phyloP scores from a whole-genome alignment of 92 coral and sea anemone genomes.

The Pocillopora grandis region DNA sequence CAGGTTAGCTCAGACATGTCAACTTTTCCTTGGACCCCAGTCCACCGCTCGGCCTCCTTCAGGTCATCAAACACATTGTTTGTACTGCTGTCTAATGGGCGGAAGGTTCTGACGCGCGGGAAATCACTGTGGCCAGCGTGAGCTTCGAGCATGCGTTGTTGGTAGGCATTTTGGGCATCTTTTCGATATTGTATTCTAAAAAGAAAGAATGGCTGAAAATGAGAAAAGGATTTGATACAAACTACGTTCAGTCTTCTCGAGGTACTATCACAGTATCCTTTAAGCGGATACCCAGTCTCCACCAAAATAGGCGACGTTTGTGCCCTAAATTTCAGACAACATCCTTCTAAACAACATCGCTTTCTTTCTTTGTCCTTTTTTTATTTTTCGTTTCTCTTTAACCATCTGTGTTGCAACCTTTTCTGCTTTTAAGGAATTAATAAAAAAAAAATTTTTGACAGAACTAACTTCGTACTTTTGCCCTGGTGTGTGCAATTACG shows the following conservation, averaged over 20 bases:
- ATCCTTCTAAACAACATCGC: too few species aligned
- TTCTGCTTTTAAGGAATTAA: too few species aligned
- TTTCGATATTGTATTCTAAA: conserved; percentile 87
- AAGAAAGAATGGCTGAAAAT: background rate
- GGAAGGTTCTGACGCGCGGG: conserved; percentile 94
- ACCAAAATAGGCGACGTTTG: too few species aligned
- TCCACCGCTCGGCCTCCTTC: conserved; percentile 96
- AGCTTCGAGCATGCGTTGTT: conserved; percentile 96
- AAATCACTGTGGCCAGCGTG: conserved; percentile 85
- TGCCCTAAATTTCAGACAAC: too few species aligned
- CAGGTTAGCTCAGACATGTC: conserved; percentile 94
- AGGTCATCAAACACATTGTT: conserved; percentile 96
- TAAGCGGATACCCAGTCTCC: too few species aligned
- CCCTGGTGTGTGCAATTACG: too few species aligned
- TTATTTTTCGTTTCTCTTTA: too few species aligned
- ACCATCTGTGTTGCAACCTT: too few species aligned
- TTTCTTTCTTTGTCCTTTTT: too few species aligned
- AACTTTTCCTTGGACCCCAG: conserved; percentile 91
- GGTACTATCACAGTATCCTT: too few species aligned
- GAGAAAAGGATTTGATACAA: background rate
- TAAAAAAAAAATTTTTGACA: too few species aligned
- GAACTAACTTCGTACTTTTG: too few species aligned
- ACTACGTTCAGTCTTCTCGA: background rate
- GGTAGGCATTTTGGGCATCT: conserved; percentile 93
- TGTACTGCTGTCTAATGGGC: conserved; percentile 87